Percentiles rank a stretch among this genome's conserved stretches.
Evolutionary conservation across 2,797 vertebrate species (phyloP).

Genomic region (Siniperca undulata): DNA sequence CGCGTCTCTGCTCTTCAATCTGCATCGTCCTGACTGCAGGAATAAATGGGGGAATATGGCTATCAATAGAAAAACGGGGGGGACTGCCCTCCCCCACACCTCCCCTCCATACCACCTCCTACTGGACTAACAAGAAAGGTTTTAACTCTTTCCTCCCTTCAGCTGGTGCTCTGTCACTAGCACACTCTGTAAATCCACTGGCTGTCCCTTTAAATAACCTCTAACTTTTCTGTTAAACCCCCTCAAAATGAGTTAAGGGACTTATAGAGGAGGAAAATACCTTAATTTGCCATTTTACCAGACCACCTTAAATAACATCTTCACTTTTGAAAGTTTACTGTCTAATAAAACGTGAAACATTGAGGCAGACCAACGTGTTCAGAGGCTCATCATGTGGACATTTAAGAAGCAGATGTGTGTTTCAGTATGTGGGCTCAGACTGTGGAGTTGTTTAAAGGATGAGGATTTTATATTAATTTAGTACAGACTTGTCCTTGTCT

Average conservation of each 20-base stretch:
- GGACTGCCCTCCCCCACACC: slow-evolving; percentile 32
- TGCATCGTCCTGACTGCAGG: slow-evolving; percentile 52
- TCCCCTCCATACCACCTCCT: slow-evolving; percentile 57
- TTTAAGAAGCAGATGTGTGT: no score
- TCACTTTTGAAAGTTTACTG: no score
- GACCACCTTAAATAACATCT: not conserved
- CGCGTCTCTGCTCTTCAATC: not conserved
- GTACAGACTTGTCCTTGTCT: no score
- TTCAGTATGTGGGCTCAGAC: no score
- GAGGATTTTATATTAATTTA: no score
- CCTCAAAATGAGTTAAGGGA: not conserved
- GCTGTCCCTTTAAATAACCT: not conserved
- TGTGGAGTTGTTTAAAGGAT: no score
- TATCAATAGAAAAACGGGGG: slow-evolving; percentile 60
- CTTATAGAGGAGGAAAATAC: not conserved
- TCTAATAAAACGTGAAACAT: no score
- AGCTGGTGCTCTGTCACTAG: not conserved
- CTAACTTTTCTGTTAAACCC: rapidly evolving
- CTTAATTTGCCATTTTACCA: not conserved
- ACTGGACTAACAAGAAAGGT: slow-evolving; percentile 38
- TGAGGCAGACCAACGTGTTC: no score
- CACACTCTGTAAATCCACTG: not conserved
- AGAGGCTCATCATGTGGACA: no score
- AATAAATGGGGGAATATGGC: slow-evolving; percentile 57
- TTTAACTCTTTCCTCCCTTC: slow-evolving; percentile 78